These are phyloP conservation scores for Romanogobio albipinnatus DNA, from an alignment of 2,113 vertebrate species.

Conservation along the genomic window DNA sequence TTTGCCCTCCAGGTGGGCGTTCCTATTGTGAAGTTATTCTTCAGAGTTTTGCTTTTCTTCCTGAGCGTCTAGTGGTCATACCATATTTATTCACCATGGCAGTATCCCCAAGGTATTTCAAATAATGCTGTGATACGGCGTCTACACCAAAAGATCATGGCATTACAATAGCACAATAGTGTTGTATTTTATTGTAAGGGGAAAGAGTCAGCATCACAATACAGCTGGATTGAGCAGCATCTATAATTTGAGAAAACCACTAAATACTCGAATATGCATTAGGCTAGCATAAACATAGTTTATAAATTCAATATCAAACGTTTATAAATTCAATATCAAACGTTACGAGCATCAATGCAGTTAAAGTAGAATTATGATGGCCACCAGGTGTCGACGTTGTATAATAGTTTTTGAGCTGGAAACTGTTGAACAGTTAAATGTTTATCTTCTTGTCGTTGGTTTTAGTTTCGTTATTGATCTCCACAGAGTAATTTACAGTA, in stretches of 20 bases:
- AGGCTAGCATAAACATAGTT: background rate
- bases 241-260: background rate
- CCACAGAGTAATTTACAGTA: background rate
- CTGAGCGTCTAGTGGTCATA: background rate
- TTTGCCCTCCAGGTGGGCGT: no score
- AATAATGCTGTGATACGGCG: no score
- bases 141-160: background rate
- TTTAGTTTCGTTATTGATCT: background rate
- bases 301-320: background rate
- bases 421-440: background rate
- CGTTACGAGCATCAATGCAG: background rate
- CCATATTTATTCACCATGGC: background rate
- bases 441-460: background rate
- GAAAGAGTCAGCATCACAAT: background rate
- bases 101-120: background rate
- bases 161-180: background rate
- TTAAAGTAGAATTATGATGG: background rate
- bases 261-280: background rate
- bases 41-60: background rate
- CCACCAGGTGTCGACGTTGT: constrained; percentile 26
- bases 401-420: background rate
- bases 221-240: background rate
- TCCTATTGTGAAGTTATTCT: no score
- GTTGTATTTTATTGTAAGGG: background rate
- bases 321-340: background rate